These are phyloP conservation scores for Axinella damicornis DNA, from an alignment of 37 sponge, comb jelly and placozoan species.

Conservation along the genomic window DNA sequence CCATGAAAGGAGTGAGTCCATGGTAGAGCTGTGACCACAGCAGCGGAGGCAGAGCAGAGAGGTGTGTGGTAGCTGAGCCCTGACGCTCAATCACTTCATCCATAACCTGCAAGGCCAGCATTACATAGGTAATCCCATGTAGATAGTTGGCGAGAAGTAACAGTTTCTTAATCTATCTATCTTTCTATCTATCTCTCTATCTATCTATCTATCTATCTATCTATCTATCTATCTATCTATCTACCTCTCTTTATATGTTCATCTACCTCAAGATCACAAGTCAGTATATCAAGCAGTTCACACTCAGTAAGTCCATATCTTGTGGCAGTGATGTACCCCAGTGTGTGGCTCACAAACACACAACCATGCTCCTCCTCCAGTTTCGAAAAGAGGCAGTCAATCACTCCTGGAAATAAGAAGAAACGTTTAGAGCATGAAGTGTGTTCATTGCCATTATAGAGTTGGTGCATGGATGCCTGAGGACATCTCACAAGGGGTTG, in stretches of 20 bases:
- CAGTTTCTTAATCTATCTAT: no score
- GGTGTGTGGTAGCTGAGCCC: not conserved
- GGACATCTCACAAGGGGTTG: not conserved
- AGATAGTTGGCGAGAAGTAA: no score
- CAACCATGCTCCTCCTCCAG: slow-evolving; percentile 53
- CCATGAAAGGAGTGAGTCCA: slow-evolving; percentile 30
- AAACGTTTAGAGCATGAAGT: not conserved
- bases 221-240: no score
- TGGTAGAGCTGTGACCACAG: slow-evolving; percentile 70
- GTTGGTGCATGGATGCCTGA: not conserved
- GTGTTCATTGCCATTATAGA: not conserved
- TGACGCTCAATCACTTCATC: slow-evolving; percentile 15
- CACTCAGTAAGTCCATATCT: slow-evolving; percentile 75
- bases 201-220: no score
- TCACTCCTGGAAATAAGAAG: slow-evolving; percentile 13
- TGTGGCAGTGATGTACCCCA: slow-evolving; percentile 63
- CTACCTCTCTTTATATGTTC: no score
- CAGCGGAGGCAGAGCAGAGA: slow-evolving; percentile 41
- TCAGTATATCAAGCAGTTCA: slow-evolving; percentile 79
- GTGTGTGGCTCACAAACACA: slow-evolving; percentile 31
- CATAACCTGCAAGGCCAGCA: slow-evolving; percentile 21
- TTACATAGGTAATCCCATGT: no score
- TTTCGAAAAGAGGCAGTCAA: slow-evolving; percentile 27
- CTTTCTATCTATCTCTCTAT: no score
- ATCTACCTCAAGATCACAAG: slow-evolving; percentile 61